These are phyloP conservation scores for Brachirus orientalis DNA, from an alignment of 2,113 vertebrate genomes.

Conservation along the genomic window DNA sequence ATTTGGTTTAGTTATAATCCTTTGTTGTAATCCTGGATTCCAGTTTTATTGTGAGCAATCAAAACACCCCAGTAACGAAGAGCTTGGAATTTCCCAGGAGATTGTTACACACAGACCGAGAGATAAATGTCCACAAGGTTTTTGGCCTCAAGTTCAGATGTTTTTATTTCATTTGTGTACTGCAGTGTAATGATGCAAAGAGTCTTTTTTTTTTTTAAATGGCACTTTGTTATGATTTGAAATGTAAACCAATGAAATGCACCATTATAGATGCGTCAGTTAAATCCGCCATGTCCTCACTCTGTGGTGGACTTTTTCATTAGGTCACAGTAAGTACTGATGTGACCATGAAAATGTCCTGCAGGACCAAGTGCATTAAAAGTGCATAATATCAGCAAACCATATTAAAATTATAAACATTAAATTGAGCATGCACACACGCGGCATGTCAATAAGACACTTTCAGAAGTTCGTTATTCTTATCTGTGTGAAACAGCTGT, in stretches of 20 bases:
- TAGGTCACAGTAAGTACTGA: neutral
- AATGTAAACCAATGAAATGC: too few species aligned
- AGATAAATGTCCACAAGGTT: neutral
- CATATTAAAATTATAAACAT: too few species aligned
- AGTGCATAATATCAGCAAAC: too few species aligned
- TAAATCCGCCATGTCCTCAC: too few species aligned
- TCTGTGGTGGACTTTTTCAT: neutral
- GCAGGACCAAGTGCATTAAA: too few species aligned
- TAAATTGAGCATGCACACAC: too few species aligned
- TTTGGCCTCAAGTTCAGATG: neutral
- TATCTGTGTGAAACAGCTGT: too few species aligned
- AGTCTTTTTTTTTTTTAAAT: neutral
- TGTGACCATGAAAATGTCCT: neutral
- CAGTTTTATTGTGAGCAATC: slow-evolving; percentile 41
- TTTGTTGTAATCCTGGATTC: slow-evolving; percentile 60
- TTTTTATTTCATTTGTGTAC: neutral
- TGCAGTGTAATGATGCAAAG: neutral
- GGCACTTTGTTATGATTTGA: neutral
- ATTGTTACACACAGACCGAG: neutral
- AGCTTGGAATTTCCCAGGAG: neutral
- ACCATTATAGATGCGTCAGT: neutral
- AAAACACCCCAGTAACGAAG: slow-evolving; percentile 16
- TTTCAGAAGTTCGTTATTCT: too few species aligned
- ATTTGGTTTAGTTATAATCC: slow-evolving; percentile 73
- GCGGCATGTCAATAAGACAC: too few species aligned